Evolutionary conservation across 2,888 invertebrate genomes (phyloP).

Genomic region (Terebella lapidaria): DNA sequence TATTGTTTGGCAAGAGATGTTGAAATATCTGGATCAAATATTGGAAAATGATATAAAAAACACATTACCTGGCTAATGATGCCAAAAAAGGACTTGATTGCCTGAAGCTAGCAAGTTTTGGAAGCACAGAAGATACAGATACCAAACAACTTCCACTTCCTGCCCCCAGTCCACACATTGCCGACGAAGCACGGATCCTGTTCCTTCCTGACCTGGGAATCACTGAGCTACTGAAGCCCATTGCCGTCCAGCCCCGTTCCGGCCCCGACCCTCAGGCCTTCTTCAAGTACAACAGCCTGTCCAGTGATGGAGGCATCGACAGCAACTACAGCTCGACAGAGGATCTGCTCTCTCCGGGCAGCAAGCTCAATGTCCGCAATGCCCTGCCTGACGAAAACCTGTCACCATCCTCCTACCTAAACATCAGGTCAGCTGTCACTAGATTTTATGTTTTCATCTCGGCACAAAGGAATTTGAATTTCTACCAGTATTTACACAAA

Average conservation of each 20-base stretch:
- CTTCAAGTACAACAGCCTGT: constrained; percentile 16
- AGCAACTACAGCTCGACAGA: neutral
- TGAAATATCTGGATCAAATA: no score
- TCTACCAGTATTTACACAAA: no score
- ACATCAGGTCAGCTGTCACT: no score
- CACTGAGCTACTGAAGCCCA: constrained; percentile 32
- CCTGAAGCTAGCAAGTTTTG: no score
- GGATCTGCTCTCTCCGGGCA: neutral
- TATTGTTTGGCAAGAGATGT: no score
- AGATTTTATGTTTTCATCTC: no score
- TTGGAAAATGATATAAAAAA: no score
- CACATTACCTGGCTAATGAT: no score
- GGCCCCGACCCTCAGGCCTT: constrained; percentile 26
- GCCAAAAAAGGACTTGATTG: no score
- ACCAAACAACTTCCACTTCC: no score
- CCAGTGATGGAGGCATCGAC: neutral
- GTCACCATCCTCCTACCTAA: constrained; percentile 45
- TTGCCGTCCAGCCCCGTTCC: constrained; percentile 31
- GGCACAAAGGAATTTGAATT: no score
- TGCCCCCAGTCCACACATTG: constrained; percentile 46
- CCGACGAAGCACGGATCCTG: constrained; percentile 30
- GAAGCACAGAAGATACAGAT: no score
- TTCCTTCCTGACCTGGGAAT: constrained; percentile 25
- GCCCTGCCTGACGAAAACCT: constrained; percentile 22
- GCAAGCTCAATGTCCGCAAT: constrained; percentile 1